A percentile compares a stretch with the other conserved stretches of the same genome.
phyloP scores from a whole-genome alignment of 2,113 vertebrate species.

The Pseudopodoces humilis region DNA sequence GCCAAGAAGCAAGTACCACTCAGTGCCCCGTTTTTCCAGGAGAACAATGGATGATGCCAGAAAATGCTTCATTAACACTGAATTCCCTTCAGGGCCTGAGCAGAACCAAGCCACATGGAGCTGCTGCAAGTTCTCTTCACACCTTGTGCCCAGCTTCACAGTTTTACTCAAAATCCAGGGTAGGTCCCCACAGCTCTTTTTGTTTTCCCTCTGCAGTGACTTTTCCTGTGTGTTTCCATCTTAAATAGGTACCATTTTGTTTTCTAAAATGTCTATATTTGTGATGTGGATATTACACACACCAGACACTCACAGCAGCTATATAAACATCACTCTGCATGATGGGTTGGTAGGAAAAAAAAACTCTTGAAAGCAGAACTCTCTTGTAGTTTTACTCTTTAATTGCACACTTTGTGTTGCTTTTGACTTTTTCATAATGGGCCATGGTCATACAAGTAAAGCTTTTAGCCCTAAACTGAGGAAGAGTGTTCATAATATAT shows the following conservation, averaged over 20 bases:
- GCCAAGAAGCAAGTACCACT: background rate
- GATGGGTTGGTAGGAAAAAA: background rate
- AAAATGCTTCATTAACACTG: background rate
- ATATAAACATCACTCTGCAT: background rate
- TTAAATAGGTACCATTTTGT: background rate
- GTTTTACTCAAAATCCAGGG: background rate
- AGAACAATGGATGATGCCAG: background rate
- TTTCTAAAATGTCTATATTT: background rate
- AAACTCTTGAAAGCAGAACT: background rate
- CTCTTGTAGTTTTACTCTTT: background rate
- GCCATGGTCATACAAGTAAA: background rate
- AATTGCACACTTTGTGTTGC: background rate
- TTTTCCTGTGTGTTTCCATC: background rate
- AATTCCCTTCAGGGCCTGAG: background rate
- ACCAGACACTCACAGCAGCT: background rate
- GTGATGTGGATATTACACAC: background rate
- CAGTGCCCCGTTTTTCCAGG: background rate
- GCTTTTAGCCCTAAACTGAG: background rate
- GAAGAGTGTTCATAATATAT: background rate
- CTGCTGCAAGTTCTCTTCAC: background rate
- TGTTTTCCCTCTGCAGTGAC: background rate
- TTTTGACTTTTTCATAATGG: background rate
- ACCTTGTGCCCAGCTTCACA: background rate
- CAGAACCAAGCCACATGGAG: fast-evolving
- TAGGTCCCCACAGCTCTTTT: background rate